Conservation (phyloP, 2,113 vertebrate genomes). For the Mobula hypostoma region DNA sequence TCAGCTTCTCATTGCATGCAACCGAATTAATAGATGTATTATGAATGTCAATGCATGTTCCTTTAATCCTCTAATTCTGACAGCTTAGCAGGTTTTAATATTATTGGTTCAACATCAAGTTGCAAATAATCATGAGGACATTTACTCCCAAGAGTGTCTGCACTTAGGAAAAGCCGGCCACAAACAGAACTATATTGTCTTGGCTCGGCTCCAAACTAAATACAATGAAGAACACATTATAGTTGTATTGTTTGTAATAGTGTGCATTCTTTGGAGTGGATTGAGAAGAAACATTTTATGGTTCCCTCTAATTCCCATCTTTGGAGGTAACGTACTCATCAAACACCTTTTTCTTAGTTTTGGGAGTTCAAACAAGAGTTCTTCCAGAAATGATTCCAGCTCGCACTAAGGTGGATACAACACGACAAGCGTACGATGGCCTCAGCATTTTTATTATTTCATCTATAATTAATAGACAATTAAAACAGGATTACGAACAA, state of each 20-base stretch:
- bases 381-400: neutral
- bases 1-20: neutral
- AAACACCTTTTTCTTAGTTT: neutral
- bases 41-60: neutral
- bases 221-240: neutral
- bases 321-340: neutral
- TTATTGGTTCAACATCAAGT: neutral
- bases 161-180: neutral
- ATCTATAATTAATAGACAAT: conserved; percentile 6
- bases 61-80: neutral
- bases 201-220: neutral
- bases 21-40: neutral
- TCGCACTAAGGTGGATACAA: neutral
- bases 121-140: neutral
- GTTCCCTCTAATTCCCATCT: neutral
- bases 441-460: neutral
- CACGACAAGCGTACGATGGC: neutral
- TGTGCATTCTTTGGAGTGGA: neutral
- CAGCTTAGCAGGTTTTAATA: neutral
- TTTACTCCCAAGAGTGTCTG: neutral
- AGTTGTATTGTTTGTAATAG: neutral
- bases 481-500: conserved; percentile 18
- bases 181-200: neutral
- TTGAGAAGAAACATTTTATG: neutral
- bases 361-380: neutral